phyloP scores from a whole-genome alignment of 2,888 invertebrate genomes.

The Erebia ligea region DNA sequence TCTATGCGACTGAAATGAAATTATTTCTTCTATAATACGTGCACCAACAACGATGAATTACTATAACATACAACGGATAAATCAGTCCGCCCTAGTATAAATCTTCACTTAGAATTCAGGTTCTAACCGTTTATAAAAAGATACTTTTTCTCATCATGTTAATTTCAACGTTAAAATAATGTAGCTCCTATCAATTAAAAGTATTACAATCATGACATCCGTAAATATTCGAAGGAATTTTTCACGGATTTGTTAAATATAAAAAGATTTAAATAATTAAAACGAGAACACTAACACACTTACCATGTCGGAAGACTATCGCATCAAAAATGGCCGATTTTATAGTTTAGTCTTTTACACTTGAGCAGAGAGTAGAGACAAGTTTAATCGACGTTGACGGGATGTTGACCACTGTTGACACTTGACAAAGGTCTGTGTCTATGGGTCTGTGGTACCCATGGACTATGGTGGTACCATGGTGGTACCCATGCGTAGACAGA shows the following conservation, averaged over 20 bases:
- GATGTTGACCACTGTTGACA: no score
- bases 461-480: no score
- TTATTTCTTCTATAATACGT: neutral
- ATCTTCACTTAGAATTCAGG: slow-evolving; percentile 87
- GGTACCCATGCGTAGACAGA: no score
- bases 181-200: slow-evolving; percentile 24
- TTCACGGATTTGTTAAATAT: slow-evolving; percentile 7
- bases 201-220: slow-evolving; percentile 6
- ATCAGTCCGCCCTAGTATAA: slow-evolving; percentile 90
- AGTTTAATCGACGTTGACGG: no score
- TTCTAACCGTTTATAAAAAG: slow-evolving; percentile 85
- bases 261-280: neutral
- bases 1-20: slow-evolving; percentile 94
- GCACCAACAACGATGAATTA: neutral
- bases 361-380: no score
- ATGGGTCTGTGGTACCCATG: no score
- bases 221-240: slow-evolving; percentile 33
- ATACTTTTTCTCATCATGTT: slow-evolving; percentile 86
- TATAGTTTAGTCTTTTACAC: no score
- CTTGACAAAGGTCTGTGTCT: no score
- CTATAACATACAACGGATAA: neutral
- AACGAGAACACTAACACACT: slow-evolving; percentile 41
- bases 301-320: slow-evolving; percentile 70
- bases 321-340: slow-evolving; percentile 71
- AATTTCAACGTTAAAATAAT: neutral